phyloP scores from a whole-genome alignment of 2,113 vertebrate species.

The Alethe castanea region DNA sequence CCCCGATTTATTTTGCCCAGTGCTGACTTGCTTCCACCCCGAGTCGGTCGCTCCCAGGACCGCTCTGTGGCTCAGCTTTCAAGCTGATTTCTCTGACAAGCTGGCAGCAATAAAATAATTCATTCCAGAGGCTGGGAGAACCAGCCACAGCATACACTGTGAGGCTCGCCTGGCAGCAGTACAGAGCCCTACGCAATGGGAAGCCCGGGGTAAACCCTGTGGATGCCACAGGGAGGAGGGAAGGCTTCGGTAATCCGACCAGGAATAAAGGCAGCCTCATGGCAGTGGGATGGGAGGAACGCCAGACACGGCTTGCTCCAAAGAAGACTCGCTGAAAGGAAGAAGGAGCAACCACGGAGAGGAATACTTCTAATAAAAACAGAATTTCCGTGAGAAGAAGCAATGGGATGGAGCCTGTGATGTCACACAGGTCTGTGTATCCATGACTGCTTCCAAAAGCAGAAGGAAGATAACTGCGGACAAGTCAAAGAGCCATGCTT shows the following conservation, averaged over 20 bases:
- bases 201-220: constrained; percentile 54
- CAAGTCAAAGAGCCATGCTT: background rate
- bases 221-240: background rate
- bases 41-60: background rate
- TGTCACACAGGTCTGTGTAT: background rate
- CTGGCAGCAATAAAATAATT: constrained; percentile 59
- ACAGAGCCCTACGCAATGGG: constrained; percentile 51
- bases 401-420: background rate
- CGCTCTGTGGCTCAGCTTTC: constrained; percentile 41
- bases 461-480: background rate
- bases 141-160: constrained; percentile 20
- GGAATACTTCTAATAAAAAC: background rate
- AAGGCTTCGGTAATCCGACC: background rate
- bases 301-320: background rate
- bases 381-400: background rate
- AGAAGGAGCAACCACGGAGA: background rate
- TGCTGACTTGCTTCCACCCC: background rate
- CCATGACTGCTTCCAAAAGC: background rate
- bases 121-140: constrained; percentile 56
- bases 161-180: constrained; percentile 14
- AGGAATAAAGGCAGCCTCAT: constrained; percentile 24
- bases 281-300: background rate
- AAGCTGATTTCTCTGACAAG: constrained; percentile 55
- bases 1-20: background rate
- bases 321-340: background rate